These are phyloP conservation scores for Artibeus jamaicensis DNA, from an alignment of 2,797 vertebrate genomes.

Conservation along the genomic window DNA sequence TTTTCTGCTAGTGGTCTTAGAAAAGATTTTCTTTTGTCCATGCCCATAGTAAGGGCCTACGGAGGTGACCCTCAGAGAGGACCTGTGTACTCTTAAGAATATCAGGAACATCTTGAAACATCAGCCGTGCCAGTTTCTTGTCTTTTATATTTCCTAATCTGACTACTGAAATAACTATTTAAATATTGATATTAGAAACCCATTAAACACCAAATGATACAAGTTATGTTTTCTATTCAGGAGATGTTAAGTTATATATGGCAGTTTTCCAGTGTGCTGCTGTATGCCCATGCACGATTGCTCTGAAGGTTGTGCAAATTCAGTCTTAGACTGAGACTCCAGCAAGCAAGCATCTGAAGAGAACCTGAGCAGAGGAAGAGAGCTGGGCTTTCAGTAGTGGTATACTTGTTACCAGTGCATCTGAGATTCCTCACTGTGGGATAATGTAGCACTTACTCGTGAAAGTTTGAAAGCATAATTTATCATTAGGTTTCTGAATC, in stretches of 20 bases:
- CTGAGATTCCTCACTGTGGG: not conserved
- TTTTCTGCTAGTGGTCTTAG: not conserved
- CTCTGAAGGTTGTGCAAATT: not conserved
- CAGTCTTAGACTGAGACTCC: not conserved
- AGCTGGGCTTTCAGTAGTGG: not conserved
- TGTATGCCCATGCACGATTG: not conserved
- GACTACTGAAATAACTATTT: constrained; percentile 14
- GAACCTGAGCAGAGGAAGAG: not conserved
- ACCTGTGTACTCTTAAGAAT: not conserved
- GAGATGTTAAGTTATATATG: not conserved
- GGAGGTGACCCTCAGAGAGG: not conserved
- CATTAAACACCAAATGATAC: not conserved
- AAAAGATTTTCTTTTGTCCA: not conserved
- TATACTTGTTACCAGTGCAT: not conserved
- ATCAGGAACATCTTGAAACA: too few species aligned
- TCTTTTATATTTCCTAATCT: not conserved
- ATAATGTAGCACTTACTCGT: not conserved
- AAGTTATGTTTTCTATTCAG: not conserved
- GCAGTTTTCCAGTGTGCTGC: not conserved
- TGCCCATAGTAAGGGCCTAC: not conserved
- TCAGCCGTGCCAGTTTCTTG: too few species aligned
- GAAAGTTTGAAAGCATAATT: not conserved
- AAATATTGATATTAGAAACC: not conserved
- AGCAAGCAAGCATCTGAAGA: not conserved
- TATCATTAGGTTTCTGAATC: not conserved